A percentile compares a stretch with the other conserved stretches of the same genome.
Evolutionary conservation across 2,888 invertebrate genomes (phyloP).

Genomic region (Gymnoscelis rufifasciata): DNA sequence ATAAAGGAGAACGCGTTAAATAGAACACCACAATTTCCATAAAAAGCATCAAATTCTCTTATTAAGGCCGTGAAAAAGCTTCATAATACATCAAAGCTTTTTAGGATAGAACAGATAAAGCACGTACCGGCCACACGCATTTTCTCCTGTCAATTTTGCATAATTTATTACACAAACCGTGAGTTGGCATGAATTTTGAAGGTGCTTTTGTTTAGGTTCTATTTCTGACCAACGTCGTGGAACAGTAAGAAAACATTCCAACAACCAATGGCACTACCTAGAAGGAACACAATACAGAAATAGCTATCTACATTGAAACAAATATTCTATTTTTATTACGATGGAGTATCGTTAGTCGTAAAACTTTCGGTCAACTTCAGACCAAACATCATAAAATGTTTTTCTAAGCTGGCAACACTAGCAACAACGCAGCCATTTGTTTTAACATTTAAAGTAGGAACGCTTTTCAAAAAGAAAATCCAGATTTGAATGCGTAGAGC

Average conservation of each 20-base stretch:
- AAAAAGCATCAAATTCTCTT: slow-evolving; percentile 10
- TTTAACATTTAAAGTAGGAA: too few species aligned
- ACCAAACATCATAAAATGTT: too few species aligned
- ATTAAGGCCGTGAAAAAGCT: slow-evolving; percentile 16
- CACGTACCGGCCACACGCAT: slow-evolving; percentile 41
- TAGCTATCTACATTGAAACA: too few species aligned
- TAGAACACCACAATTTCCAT: slow-evolving; percentile 5
- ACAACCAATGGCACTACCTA: too few species aligned
- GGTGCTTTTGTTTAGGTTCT: slow-evolving; percentile 3
- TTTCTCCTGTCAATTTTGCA: slow-evolving; percentile 44
- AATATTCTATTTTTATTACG: too few species aligned
- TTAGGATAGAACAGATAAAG: slow-evolving; percentile 36
- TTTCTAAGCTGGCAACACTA: too few species aligned
- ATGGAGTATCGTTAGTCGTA: too few species aligned
- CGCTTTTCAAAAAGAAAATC: slow-evolving; percentile 43
- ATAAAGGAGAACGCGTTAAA: background rate
- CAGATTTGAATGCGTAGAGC: slow-evolving; percentile 48
- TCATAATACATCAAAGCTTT: slow-evolving; percentile 31
- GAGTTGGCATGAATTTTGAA: slow-evolving; percentile 30
- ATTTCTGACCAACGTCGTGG: background rate
- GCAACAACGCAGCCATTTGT: too few species aligned
- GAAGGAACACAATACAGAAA: too few species aligned
- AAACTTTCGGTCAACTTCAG: too few species aligned
- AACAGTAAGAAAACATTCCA: background rate
- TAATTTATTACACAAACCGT: slow-evolving; percentile 54